Evolutionary conservation across 2,113 vertebrate species (phyloP).

Genomic region (Mesitornis unicolor): DNA sequence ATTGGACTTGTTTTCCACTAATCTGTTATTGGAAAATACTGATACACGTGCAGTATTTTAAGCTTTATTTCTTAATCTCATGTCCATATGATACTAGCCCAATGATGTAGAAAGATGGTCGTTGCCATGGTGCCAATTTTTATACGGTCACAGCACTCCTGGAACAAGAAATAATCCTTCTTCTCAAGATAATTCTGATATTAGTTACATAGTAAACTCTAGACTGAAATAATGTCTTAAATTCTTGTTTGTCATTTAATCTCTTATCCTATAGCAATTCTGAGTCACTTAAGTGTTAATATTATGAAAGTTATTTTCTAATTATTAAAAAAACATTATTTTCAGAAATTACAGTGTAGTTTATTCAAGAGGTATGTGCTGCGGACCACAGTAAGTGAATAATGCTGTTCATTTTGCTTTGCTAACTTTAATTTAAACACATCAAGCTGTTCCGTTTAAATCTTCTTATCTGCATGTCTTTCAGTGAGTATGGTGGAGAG

Average conservation of each 20-base stretch:
- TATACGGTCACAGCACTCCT: background rate
- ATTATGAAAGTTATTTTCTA: background rate
- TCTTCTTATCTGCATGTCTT: background rate
- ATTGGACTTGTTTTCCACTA: background rate
- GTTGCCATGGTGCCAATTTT: background rate
- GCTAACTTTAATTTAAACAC: background rate
- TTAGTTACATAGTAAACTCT: background rate
- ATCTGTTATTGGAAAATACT: background rate
- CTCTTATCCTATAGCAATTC: background rate
- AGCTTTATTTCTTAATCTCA: background rate
- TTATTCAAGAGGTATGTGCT: background rate
- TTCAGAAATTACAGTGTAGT: background rate
- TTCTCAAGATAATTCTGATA: background rate
- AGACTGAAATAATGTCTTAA: background rate
- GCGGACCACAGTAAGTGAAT: background rate
- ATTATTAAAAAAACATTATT: background rate
- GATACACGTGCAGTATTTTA: background rate
- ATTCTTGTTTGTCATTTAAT: background rate
- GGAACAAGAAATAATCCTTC: background rate
- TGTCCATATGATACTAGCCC: background rate
- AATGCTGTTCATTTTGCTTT: background rate
- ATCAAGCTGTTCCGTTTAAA: background rate
- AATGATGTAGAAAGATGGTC: background rate
- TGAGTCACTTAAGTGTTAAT: background rate
- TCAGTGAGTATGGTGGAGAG: conserved; percentile 85